These are phyloP conservation scores for Paragorgia papillata DNA, from an alignment of 92 coral and sea anemone genomes.

Conservation along the genomic window DNA sequence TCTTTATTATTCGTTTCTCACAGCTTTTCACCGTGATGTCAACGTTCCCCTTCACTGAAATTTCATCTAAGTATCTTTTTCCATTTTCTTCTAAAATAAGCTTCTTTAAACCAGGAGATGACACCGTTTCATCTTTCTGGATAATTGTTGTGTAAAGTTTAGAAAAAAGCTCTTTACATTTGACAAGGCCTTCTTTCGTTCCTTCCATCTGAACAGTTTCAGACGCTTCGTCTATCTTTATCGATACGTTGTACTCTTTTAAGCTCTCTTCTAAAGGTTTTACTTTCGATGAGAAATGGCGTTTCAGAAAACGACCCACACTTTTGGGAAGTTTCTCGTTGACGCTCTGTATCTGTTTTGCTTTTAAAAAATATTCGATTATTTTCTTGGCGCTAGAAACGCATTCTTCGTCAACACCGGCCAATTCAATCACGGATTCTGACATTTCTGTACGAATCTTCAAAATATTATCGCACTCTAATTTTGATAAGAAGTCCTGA, in stretches of 20 bases:
- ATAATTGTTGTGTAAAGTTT: not conserved
- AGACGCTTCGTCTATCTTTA: constrained; percentile 1
- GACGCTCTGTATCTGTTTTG: not conserved
- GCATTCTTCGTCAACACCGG: not conserved
- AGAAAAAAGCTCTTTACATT: not conserved
- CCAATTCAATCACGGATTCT: not conserved
- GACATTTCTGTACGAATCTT: not conserved
- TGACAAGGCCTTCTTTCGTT: not conserved
- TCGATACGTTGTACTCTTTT: constrained; percentile 50
- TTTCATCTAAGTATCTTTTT: not conserved
- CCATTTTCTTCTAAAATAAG: not conserved
- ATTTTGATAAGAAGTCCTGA: not conserved
- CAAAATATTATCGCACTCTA: not conserved
- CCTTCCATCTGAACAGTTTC: not conserved
- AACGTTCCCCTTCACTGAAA: not conserved
- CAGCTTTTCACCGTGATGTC: not conserved
- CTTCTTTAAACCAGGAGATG: not conserved
- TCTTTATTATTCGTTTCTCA: not conserved
- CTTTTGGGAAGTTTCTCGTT: constrained; percentile 6
- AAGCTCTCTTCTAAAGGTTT: constrained; percentile 50
- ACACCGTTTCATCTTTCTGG: not conserved
- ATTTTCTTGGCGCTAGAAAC: not conserved
- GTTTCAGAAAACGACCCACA: constrained; percentile 53
- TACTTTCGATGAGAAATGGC: constrained; percentile 58
- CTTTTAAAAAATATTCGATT: not conserved